Conservation (phyloP, 92 coral and sea anemone genomes). For the Bergia sp. region DNA sequence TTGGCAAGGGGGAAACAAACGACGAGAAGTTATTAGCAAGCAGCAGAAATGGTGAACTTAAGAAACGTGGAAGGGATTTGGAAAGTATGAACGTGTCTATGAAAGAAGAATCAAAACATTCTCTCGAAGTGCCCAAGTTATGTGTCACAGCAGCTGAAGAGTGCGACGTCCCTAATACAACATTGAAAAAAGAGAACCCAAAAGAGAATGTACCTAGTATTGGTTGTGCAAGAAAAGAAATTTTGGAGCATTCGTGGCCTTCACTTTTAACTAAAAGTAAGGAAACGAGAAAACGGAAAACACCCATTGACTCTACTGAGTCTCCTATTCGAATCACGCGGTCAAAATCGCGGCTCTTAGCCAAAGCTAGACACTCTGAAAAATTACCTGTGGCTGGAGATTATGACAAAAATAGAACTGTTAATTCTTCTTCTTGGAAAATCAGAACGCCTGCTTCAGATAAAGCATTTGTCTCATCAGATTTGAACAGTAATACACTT, state of each 20-base stretch:
- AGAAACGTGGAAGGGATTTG: not conserved
- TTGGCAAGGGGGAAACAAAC: not conserved
- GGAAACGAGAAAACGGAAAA: slow-evolving; percentile 34
- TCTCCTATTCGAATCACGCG: slow-evolving; percentile 31
- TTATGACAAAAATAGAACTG: not conserved
- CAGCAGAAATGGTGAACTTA: not conserved
- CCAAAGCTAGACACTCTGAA: not conserved
- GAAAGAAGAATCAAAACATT: not conserved
- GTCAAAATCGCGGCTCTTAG: slow-evolving; percentile 28
- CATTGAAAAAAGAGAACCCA: not conserved
- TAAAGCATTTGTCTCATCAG: not conserved
- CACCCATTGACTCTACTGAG: not conserved
- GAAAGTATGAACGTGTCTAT: not conserved
- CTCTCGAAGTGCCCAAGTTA: not conserved
- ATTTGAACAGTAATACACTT: not conserved
- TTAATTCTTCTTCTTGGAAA: slow-evolving; percentile 3
- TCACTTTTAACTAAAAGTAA: not conserved
- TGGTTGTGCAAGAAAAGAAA: not conserved
- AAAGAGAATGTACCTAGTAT: not conserved
- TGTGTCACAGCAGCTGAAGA: not conserved
- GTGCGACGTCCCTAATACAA: not conserved
- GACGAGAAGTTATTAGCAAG: not conserved
- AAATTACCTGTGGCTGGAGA: not conserved
- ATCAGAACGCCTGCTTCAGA: not conserved
- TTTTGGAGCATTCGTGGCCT: not conserved